Base-by-base conservation (phyloP, 2,888 invertebrate species). In the Papilio demoleus region DNA sequence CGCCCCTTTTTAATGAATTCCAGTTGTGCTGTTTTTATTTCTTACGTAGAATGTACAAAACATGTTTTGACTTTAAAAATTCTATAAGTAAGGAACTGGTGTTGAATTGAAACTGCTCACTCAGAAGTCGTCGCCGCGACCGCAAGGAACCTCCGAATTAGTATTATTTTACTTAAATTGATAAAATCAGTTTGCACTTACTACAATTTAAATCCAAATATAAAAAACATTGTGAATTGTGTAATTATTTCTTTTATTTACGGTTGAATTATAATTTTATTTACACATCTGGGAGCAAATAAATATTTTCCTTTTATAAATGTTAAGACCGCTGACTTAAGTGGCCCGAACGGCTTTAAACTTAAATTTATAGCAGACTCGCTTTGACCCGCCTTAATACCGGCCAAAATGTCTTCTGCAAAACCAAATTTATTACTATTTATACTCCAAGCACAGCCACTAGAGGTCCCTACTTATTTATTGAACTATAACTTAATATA, bases 51-150 rank as follows among this genome's bases (percentile, higher is more conserved):
- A 63, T 38, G 45, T 58, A 63, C 24, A 58, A 58, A 63, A 58
- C 58, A 68, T 63, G 68, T 68, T 68, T 68, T 59, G 68, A 63
- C 58, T 63, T 63, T 19, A 63, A 47, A 58, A 63, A 58, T n/a
- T 38, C 12, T n/a, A 17, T 63, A 22, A 19, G 36, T 27, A 36
- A 63, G 45, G 45, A 45, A 63, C 58, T 38, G 42, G 19, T 22
- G 11, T 8, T 17, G 22, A 47, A 19, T 9, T 6, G 42, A 17
- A 42, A 62, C 62, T 19, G 42, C 56, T 27, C n/a, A n/a, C n/a
- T n/a, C n/a, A n/a, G n/a, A n/a, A n/a, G n/a, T n/a, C n/a, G n/a
- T n/a, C n/a, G n/a, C n/a, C n/a, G n/a, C n/a, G n/a, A n/a, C n/a
- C n/a, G n/a, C n/a, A n/a, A n/a, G n/a, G n/a, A n/a, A n/a, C n/a